Evolutionary conservation across 2,113 vertebrate genomes (phyloP).

Genomic region (Barbus barbus): DNA sequence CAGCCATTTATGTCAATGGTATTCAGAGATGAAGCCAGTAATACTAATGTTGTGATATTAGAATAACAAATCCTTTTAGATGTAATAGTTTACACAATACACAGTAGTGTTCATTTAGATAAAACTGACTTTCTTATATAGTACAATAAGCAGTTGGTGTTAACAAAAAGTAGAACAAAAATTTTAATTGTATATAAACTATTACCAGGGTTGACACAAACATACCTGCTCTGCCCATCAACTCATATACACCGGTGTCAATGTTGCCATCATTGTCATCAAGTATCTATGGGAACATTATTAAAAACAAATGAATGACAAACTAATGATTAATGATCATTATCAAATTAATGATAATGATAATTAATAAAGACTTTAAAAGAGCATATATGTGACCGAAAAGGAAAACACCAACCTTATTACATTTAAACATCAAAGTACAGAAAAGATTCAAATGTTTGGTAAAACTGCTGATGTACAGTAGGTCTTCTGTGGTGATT

Average conservation of each 20-base stretch:
- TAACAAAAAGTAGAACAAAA: background rate
- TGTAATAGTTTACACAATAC: background rate
- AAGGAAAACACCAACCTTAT: background rate
- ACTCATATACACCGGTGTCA: slow-evolving; percentile 66
- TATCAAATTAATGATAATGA: background rate
- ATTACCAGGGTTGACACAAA: background rate
- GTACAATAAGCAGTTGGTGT: background rate
- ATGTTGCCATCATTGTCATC: slow-evolving; percentile 45
- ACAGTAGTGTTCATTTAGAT: too few relatives aligned
- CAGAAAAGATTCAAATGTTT: background rate
- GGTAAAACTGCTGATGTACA: background rate
- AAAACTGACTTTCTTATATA: background rate
- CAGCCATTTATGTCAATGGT: too few relatives aligned
- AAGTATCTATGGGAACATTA: slow-evolving; percentile 64
- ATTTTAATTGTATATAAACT: background rate
- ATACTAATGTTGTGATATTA: too few relatives aligned
- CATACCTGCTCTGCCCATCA: slow-evolving; percentile 72
- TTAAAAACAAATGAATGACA: slow-evolving; percentile 27
- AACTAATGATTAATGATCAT: background rate
- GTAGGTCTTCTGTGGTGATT: background rate
- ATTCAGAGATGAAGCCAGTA: background rate
- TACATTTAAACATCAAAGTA: background rate
- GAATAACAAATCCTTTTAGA: background rate
- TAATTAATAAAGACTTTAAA: background rate
- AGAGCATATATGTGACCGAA: background rate